A percentile compares a stretch with the other conserved stretches of the same genome.
Evolutionary conservation across 2,113 vertebrate species (phyloP).

Genomic region (Actenoides lindsayi): DNA sequence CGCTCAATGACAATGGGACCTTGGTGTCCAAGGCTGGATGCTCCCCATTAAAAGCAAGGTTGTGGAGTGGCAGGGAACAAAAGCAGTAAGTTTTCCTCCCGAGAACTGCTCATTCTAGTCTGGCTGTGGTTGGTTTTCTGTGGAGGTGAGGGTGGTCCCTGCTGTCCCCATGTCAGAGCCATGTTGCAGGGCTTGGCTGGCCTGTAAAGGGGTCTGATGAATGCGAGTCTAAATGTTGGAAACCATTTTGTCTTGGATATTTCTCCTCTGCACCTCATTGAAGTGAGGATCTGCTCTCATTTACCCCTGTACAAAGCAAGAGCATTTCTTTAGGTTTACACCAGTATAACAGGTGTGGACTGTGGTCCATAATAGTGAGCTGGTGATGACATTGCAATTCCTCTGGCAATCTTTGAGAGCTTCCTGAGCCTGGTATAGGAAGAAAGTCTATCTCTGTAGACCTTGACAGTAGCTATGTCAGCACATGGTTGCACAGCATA

Average conservation of each 20-base stretch:
- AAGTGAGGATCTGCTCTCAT: neutral
- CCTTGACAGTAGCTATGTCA: neutral
- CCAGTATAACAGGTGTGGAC: neutral
- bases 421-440: neutral
- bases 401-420: neutral
- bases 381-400: neutral
- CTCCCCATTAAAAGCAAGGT: neutral
- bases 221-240: neutral
- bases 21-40: neutral
- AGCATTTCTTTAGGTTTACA: neutral
- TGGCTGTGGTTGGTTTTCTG: neutral
- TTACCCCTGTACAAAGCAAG: neutral
- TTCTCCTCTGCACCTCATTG: neutral
- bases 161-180: neutral
- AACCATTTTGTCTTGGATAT: neutral
- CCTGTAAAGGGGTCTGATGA: neutral
- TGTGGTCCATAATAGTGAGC: neutral
- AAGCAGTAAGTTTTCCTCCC: neutral
- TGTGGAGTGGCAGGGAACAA: neutral
- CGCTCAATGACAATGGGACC: neutral
- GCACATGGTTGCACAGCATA: neutral
- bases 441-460: neutral
- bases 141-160: fast-evolving
- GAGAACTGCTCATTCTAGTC: neutral
- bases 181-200: neutral